Percentiles rank a stretch among this genome's conserved stretches.
These are phyloP conservation scores for Chrysina gloriosa DNA, from an alignment of 2,888 invertebrate genomes.

Conservation along the genomic window DNA sequence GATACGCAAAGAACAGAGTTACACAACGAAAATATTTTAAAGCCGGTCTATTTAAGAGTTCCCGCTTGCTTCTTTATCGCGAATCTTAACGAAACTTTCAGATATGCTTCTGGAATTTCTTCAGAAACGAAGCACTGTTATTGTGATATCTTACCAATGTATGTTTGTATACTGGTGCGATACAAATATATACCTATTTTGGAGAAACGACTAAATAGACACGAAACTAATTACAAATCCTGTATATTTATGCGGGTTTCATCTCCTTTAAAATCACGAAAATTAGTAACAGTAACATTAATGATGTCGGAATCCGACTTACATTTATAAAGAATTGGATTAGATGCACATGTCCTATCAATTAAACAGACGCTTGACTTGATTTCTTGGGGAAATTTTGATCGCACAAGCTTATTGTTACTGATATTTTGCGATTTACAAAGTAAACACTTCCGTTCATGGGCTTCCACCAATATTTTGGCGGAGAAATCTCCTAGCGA, in stretches of 20 bases:
- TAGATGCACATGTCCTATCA: not conserved
- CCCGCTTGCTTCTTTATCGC: not conserved
- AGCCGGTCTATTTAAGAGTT: not conserved
- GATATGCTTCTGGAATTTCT: not conserved
- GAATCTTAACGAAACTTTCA: not conserved
- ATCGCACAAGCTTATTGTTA: not conserved
- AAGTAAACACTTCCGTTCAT: constrained; percentile 21
- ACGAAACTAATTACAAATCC: not conserved
- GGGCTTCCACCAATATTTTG: constrained; percentile 14
- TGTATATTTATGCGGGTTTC: not conserved
- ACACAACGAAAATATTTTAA: constrained; percentile 4
- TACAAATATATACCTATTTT: not conserved
- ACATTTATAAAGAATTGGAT: not conserved
- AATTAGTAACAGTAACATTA: not conserved
- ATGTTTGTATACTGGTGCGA: not conserved
- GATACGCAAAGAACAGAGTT: constrained; percentile 17
- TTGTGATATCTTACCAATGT: not conserved
- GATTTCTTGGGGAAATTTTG: not conserved
- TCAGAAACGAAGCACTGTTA: not conserved
- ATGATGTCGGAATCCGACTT: constrained; percentile 18
- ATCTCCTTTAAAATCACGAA: not conserved
- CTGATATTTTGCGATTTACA: constrained; percentile 10
- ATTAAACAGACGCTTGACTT: constrained; percentile 5
- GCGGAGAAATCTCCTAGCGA: constrained; percentile 12
- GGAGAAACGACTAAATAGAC: not conserved